Evolutionary conservation across 2,888 invertebrate genomes (phyloP).

Genomic region (Amitus sp.): DNA sequence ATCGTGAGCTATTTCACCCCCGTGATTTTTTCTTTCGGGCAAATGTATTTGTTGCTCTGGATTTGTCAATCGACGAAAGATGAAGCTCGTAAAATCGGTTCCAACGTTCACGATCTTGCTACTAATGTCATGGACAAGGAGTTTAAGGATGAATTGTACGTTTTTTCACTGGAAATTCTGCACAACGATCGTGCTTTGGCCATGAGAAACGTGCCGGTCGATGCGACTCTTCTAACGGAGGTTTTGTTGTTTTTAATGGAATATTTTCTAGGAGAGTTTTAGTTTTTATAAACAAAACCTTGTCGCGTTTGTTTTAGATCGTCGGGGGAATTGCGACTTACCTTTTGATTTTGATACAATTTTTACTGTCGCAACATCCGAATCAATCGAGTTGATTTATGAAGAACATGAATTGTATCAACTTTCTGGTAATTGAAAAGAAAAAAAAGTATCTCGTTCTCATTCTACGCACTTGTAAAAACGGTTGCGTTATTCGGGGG

Average conservation of each 20-base stretch:
- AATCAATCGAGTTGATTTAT: not conserved
- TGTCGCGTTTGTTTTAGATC: constrained; percentile 37
- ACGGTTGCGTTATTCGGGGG: too few relatives aligned
- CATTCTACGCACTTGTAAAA: too few relatives aligned
- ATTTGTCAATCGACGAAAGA: constrained; percentile 47
- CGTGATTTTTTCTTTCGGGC: constrained; percentile 45
- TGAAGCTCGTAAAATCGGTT: constrained; percentile 45
- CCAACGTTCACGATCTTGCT: constrained; percentile 48
- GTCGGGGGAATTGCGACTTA: constrained; percentile 49
- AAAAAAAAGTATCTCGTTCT: too few relatives aligned
- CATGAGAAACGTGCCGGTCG: constrained; percentile 47
- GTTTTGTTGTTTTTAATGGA: constrained; percentile 31
- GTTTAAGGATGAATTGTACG: constrained; percentile 49
- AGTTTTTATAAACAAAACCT: not conserved
- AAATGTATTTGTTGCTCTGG: constrained; percentile 43
- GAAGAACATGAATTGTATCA: too few relatives aligned
- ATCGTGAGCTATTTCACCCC: constrained; percentile 47
- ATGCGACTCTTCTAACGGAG: constrained; percentile 47
- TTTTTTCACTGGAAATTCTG: constrained; percentile 54
- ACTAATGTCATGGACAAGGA: constrained; percentile 43
- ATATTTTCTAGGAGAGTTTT: not conserved
- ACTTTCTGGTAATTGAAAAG: too few relatives aligned
- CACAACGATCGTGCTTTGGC: constrained; percentile 49
- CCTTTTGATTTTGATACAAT: constrained; percentile 49
- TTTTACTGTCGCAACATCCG: constrained; percentile 14